phyloP scores from a whole-genome alignment of 2,113 vertebrate genomes.

The Saguinus imperator region DNA sequence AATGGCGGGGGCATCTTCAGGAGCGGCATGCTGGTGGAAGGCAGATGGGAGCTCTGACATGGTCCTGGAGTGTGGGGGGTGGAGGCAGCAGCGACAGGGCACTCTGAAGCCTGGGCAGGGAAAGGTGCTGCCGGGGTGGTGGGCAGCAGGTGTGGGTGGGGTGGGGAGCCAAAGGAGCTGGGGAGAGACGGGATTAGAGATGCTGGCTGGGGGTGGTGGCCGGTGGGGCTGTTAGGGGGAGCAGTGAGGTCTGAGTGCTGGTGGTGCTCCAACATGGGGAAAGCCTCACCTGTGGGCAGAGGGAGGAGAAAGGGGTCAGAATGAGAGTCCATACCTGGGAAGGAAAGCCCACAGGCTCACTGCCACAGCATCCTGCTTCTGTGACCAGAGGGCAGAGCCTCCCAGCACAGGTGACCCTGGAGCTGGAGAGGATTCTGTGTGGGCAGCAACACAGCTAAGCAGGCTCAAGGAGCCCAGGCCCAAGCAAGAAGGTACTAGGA shows the following conservation, averaged over 20 bases:
- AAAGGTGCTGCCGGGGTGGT: slow-evolving; percentile 85
- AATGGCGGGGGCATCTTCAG: slow-evolving; percentile 92
- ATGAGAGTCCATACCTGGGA: background rate
- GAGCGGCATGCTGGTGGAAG: slow-evolving; percentile 90
- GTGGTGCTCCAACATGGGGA: slow-evolving; percentile 94
- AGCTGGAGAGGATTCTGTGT: background rate
- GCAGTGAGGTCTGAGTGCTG: slow-evolving; percentile 96
- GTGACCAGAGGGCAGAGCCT: slow-evolving; percentile 11
- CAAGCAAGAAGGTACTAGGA: background rate
- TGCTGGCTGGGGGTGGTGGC: slow-evolving; percentile 93
- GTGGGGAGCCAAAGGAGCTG: slow-evolving; percentile 79
- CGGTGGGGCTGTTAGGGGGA: slow-evolving; percentile 97
- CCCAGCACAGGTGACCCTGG: background rate
- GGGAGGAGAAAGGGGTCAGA: slow-evolving; percentile 68
- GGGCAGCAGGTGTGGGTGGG: slow-evolving; percentile 86
- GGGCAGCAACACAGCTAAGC: background rate
- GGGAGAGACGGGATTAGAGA: slow-evolving; percentile 88
- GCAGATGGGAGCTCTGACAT: slow-evolving; percentile 94
- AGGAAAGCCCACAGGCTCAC: background rate
- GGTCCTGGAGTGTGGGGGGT: slow-evolving; percentile 85
- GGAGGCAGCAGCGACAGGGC: slow-evolving; percentile 84
- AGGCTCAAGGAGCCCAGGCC: background rate
- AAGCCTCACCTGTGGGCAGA: slow-evolving; percentile 89
- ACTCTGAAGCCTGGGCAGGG: slow-evolving; percentile 85
- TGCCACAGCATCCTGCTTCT: slow-evolving; percentile 9